Percentiles rank a stretch among this genome's conserved stretches.
Evolutionary conservation across 2,888 invertebrate genomes (phyloP).

Genomic region (Imbricaverruca yamaguchii): DNA sequence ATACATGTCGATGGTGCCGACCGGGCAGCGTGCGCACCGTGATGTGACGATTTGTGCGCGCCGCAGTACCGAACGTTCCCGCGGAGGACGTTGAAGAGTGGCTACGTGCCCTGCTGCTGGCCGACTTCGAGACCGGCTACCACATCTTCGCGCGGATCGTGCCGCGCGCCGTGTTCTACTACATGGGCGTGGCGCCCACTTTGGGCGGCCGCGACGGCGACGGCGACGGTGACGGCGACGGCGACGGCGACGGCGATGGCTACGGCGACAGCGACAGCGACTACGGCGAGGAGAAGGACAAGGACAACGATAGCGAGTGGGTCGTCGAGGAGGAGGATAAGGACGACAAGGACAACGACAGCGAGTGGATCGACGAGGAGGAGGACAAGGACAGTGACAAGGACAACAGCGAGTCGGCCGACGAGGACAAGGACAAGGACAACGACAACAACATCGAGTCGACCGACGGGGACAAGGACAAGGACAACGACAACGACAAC

Average conservation of each 20-base stretch:
- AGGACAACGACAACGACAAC: too few relatives aligned
- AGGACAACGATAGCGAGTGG: too few relatives aligned
- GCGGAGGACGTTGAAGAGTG: conserved; percentile 82
- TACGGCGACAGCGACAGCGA: neutral
- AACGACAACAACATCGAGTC: too few relatives aligned
- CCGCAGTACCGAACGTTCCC: conserved; percentile 67
- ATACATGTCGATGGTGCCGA: too few relatives aligned
- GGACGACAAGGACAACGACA: too few relatives aligned
- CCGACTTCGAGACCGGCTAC: conserved; percentile 98
- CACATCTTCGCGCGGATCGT: conserved; percentile 93
- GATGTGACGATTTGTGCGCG: conserved; percentile 33
- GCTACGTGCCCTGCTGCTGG: conserved; percentile 72
- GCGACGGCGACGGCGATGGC: conserved; percentile 35
- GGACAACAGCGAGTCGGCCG: conserved; percentile 26
- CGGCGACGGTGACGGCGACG: too few relatives aligned
- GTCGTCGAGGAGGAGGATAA: too few relatives aligned
- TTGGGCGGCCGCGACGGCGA: too few relatives aligned
- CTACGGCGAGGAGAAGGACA: neutral
- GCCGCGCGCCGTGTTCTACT: conserved; percentile 93
- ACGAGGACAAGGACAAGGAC: neutral
- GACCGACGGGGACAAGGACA: neutral
- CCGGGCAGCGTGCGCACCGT: neutral
- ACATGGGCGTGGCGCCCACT: conserved; percentile 56
- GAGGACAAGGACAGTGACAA: conserved; percentile 33
- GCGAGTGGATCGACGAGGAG: conserved; percentile 35